Evolutionary conservation across 1,140 invertebrate species (phyloP).

Genomic region (fruit fly (Drosophila melanogaster)): DNA sequence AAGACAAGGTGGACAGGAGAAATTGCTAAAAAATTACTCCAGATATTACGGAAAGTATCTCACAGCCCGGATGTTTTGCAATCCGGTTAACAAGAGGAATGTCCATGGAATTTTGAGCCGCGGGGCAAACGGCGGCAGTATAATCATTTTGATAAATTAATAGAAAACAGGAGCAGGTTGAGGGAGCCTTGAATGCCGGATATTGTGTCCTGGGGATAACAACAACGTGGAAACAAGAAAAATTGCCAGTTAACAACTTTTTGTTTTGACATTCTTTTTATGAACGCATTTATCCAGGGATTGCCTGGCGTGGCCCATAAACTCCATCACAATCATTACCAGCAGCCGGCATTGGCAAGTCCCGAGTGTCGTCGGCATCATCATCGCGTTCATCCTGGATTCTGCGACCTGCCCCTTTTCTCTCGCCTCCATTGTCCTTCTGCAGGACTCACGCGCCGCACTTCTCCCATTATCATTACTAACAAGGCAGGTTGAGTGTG

Average conservation of each 20-base stretch:
- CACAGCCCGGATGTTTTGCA: constrained; percentile 1
- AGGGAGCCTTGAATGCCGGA: constrained; percentile 51
- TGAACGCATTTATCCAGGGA: constrained; percentile 47
- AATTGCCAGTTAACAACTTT: constrained; percentile 80
- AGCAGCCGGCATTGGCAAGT: constrained; percentile 38
- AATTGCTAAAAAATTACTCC: constrained; percentile 42
- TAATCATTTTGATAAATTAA: constrained; percentile 78
- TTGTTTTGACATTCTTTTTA: constrained; percentile 44
- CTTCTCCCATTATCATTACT: constrained; percentile 64
- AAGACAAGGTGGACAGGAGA: neutral
- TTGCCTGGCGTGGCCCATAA: constrained; percentile 38
- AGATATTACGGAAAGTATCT: constrained; percentile 28
- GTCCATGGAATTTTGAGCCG: constrained; percentile 36
- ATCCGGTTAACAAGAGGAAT: constrained; percentile 34
- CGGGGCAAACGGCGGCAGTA: constrained; percentile 23
- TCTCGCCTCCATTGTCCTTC: constrained; percentile 11
- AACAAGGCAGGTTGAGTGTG: constrained; percentile 77
- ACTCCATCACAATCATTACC: constrained; percentile 70
- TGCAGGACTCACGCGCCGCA: constrained; percentile 41
- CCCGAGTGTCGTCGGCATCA: constrained; percentile 47
- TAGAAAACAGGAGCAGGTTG: constrained; percentile 53
- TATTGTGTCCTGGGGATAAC: constrained; percentile 40
- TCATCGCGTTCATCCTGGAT: constrained; percentile 33
- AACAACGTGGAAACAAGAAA: constrained; percentile 39
- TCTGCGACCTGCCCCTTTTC: constrained; percentile 2